Evolutionary conservation across 2,113 vertebrate species (phyloP), one percentile per base, ranked within the genome.

Genomic region (Prunella himalayana): DNA sequence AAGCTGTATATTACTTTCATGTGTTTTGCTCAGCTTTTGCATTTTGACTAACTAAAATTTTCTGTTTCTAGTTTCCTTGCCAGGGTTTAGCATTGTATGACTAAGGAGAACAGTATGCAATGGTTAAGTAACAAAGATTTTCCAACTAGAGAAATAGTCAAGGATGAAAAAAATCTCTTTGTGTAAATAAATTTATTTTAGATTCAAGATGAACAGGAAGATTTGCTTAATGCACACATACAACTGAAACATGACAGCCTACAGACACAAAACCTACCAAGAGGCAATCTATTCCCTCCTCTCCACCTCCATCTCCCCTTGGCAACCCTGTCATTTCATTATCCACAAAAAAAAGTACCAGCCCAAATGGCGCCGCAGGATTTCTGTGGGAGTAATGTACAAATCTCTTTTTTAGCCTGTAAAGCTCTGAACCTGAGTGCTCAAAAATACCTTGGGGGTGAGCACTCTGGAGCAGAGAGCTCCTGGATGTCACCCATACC

Each of bases 361-460:
- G 44, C 44, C 15, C 51, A 82, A 94, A 85, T 33, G 68, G 72
- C 42, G 6, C 78, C 0, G 3, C 65, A 70, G 61, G 70, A 90
- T 51, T 90, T 85, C 80, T 79, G 75, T 79, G 75, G 61, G 78
- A 92, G 73, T 75, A 93, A 84, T 11, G 44, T 23, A 75, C 17
- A 50, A 65, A 19, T 24, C 65, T 71, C 47, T 33, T 87, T 50
- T 82, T 68, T 0, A 71, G 79, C 45, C 49, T 72, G 35, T 47
- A 84, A 42, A 76, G 27, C 44, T 73, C 60, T 44, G 17, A 81
- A 91, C 25, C 41, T 14, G 19, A 83, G 65, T 45, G 56, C 50
- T 82, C 61, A 51, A 71, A 79, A 88, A 71, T 14, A 37, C 31
- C 39, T 69, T 8, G 4, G 73, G 88, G 53, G 35, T 3, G 0